These are phyloP conservation scores for Drosophila melanica DNA, from an alignment of 1,140 invertebrate genomes.

Conservation along the genomic window DNA sequence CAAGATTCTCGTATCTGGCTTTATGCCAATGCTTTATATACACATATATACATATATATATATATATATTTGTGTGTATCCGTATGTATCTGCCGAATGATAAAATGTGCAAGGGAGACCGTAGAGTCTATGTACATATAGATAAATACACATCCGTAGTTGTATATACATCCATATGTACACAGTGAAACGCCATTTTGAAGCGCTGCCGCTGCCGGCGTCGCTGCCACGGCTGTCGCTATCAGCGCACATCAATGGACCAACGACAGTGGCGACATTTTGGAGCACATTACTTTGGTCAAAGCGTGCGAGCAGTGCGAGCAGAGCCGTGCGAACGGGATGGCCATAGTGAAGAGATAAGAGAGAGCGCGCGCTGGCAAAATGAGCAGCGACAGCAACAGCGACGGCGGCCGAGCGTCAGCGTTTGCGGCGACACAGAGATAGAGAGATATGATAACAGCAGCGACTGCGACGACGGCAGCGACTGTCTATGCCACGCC, in stretches of 20 bases:
- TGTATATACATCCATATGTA: slow-evolving; percentile 1
- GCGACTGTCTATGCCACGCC: slow-evolving; percentile 24
- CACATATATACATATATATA: not conserved
- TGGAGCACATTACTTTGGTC: slow-evolving; percentile 76
- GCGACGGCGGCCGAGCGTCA: slow-evolving; percentile 26
- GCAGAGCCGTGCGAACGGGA: slow-evolving; percentile 45
- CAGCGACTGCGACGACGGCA: slow-evolving; percentile 5
- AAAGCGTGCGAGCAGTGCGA: slow-evolving; percentile 61
- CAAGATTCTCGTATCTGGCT: slow-evolving; percentile 36
- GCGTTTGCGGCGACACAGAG: slow-evolving; percentile 49
- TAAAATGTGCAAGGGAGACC: slow-evolving; percentile 31
- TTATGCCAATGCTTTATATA: slow-evolving; percentile 24
- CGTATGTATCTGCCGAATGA: slow-evolving; percentile 56
- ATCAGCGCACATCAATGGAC: slow-evolving; percentile 82
- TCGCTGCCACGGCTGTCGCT: slow-evolving; percentile 49
- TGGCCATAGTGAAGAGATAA: slow-evolving; percentile 67
- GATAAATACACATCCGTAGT: not conserved
- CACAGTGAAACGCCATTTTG: slow-evolving; percentile 66
- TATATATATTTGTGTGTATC: not conserved
- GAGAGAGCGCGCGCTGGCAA: slow-evolving; percentile 24
- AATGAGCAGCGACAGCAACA: slow-evolving; percentile 27
- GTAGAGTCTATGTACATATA: slow-evolving; percentile 7
- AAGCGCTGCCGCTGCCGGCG: slow-evolving; percentile 29
- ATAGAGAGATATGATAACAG: slow-evolving; percentile 58
- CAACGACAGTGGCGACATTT: slow-evolving; percentile 78